Evolutionary conservation across 2,113 vertebrate species (phyloP).

Genomic region (Thomomys bottae): DNA sequence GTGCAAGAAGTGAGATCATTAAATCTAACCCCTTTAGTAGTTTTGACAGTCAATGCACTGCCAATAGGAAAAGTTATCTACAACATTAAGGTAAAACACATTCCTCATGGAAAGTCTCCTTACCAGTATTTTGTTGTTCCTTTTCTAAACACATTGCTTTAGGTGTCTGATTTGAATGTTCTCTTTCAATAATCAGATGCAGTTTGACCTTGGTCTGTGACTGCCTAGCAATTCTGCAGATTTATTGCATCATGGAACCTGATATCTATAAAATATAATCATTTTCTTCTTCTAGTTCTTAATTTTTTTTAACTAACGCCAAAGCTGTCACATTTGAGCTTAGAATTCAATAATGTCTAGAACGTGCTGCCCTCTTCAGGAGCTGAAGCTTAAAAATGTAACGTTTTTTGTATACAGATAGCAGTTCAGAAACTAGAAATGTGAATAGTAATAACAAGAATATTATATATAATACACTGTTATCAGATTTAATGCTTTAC

Average conservation of each 20-base stretch:
- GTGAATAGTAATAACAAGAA: slow-evolving; percentile 31
- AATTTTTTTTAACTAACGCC: slow-evolving; percentile 58
- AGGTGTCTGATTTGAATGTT: slow-evolving; percentile 87
- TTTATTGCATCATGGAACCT: slow-evolving; percentile 77
- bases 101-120: slow-evolving; percentile 84
- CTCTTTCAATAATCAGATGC: slow-evolving; percentile 85
- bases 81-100: slow-evolving; percentile 89
- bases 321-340: slow-evolving; percentile 81
- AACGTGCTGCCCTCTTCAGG: slow-evolving; percentile 92
- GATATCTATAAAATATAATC: slow-evolving; percentile 76
- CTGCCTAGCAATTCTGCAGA: slow-evolving; percentile 81
- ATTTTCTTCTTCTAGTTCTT: slow-evolving; percentile 66
- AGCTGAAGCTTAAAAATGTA: slow-evolving; percentile 80
- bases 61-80: slow-evolving; percentile 89
- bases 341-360: slow-evolving; percentile 87
- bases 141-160: slow-evolving; percentile 84
- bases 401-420: slow-evolving; percentile 69
- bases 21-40: slow-evolving; percentile 92
- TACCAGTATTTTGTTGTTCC: slow-evolving; percentile 84
- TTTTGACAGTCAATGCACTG: slow-evolving; percentile 88
- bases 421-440: slow-evolving; percentile 70
- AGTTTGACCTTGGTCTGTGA: slow-evolving; percentile 86
- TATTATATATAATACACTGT: background rate
- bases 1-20: slow-evolving; percentile 94
- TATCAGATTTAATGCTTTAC: background rate